A percentile compares a stretch with the other conserved stretches of the same genome.
These are phyloP conservation scores for Esox masquinongy DNA, from an alignment of 2,797 vertebrate genomes.

Conservation along the genomic window DNA sequence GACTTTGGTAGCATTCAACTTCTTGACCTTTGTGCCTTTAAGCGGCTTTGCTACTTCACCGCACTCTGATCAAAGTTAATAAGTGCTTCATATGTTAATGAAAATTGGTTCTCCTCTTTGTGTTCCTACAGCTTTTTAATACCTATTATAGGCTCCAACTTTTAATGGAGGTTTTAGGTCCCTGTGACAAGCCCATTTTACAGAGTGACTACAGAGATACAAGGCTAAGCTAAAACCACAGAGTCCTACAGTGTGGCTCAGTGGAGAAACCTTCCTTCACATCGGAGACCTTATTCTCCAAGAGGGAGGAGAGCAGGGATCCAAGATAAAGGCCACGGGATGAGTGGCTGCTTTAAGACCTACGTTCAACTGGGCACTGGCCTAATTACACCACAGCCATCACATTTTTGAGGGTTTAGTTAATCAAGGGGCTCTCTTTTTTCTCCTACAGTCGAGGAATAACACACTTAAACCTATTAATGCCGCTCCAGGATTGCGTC, in stretches of 20 bases:
- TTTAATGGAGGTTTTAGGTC: conserved; percentile 87
- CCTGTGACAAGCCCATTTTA: conserved; percentile 82
- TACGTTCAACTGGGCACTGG: conserved; percentile 73
- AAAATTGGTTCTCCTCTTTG: conserved; percentile 82
- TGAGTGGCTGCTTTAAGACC: conserved; percentile 83
- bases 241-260: conserved; percentile 66
- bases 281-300: conserved; percentile 80
- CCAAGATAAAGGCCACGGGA: conserved; percentile 82
- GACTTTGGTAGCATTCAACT: conserved; percentile 78
- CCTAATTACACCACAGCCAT: conserved; percentile 81
- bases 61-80: conserved; percentile 84
- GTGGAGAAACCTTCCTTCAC: conserved; percentile 72
- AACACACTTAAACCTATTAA: conserved; percentile 85
- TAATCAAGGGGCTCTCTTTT: conserved; percentile 79
- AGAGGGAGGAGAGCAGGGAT: conserved; percentile 58
- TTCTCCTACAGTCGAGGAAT: conserved; percentile 76
- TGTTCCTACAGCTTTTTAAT: conserved; percentile 85
- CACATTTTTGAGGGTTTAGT: conserved; percentile 84
- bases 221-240: conserved; percentile 79
- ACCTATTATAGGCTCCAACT: conserved; percentile 85
- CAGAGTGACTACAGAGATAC: conserved; percentile 80
- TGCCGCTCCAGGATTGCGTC: conserved; percentile 73
- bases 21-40: conserved; percentile 84
- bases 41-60: conserved; percentile 83
- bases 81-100: conserved; percentile 85